Base-by-base conservation (phyloP, 2,797 vertebrate genomes). In the Hyperoplus immaculatus region DNA sequence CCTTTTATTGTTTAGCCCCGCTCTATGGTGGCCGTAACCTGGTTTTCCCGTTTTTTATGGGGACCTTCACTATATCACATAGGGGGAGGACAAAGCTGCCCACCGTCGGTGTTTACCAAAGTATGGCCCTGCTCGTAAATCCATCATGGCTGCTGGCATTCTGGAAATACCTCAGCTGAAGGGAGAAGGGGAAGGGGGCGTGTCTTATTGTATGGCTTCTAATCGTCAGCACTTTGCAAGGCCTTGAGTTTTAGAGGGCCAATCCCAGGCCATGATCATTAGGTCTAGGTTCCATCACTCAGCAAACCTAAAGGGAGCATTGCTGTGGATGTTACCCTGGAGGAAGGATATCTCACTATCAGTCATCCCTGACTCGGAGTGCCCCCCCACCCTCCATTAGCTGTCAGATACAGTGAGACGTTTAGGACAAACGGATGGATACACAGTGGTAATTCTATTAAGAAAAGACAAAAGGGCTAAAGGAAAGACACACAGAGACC, bases 41-140 rank as follows among this genome's bases (percentile, higher is more conserved):
- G 90, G 88, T 93, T 93, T 93, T 89, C 89, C 80, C 84, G 92
- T 92, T 94, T 94, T 93, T 93, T 92, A 93, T 92, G 91, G 85
- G 88, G 90, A 91, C 92, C 89, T 89, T 94, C 90, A 90, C 88
- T 92, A 87, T 92, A 93, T 93, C 90, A 89, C 82, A 62, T 55
- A 68, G 61, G 76, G 82, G 88, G 87, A 84, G 84, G 87, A 91
- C 88, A 91, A 91, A 93, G 89, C 89, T 88, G 89, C 83, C 92
- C 90, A 91, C 90, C 92, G 88, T 92, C 83, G 46, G 90, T 93
- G 91, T 94, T 94, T 92, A 93, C 93, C 82, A 92, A 93, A 93
- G 92, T 94, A 92, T 91, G 88, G 86, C 87, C 81, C 18, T 29
- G 53, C 86, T 88, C 86, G 89, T 93, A 94, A 93, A 94, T 93